A percentile compares a stretch with the other conserved stretches of the same genome.
phyloP scores from a whole-genome alignment of 2,113 vertebrate genomes.

The Myiozetetes cayanensis region DNA sequence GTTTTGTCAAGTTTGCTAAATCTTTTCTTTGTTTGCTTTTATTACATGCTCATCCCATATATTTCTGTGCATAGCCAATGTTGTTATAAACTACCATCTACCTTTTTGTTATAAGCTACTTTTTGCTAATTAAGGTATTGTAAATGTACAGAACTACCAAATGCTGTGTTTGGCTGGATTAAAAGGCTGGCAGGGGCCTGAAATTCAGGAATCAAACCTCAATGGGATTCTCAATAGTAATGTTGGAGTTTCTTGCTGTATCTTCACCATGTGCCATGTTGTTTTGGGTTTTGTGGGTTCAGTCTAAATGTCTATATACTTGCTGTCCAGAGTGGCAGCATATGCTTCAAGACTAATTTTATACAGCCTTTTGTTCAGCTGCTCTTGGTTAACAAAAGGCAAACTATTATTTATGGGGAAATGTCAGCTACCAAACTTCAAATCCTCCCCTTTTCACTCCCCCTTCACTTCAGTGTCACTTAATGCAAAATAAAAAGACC shows the following conservation, averaged over 20 bases:
- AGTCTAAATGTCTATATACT: not conserved
- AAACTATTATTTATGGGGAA: not conserved
- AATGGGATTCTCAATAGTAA: not conserved
- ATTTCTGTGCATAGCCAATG: not conserved
- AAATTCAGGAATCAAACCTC: not conserved
- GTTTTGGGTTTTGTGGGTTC: not conserved
- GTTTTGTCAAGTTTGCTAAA: not conserved
- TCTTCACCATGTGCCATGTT: not conserved
- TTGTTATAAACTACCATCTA: not conserved
- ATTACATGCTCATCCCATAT: not conserved
- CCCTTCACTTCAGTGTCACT: not conserved
- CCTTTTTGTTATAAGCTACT: not conserved
- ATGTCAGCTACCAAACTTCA: not conserved
- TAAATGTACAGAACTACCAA: not conserved
- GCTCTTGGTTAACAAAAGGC: not conserved
- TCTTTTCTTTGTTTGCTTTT: not conserved
- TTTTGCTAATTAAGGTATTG: not conserved
- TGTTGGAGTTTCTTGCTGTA: not conserved
- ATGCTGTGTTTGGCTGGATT: not conserved
- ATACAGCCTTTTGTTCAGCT: not conserved
- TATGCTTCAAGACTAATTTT: not conserved
- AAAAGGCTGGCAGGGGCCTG: not conserved
- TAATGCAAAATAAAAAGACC: not conserved
- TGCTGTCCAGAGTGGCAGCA: not conserved
- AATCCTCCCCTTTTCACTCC: not conserved